A percentile compares a stretch with the other conserved stretches of the same genome.
Conservation (phyloP, 2,797 vertebrate genomes). For the Xiphophorus birchmanni region DNA sequence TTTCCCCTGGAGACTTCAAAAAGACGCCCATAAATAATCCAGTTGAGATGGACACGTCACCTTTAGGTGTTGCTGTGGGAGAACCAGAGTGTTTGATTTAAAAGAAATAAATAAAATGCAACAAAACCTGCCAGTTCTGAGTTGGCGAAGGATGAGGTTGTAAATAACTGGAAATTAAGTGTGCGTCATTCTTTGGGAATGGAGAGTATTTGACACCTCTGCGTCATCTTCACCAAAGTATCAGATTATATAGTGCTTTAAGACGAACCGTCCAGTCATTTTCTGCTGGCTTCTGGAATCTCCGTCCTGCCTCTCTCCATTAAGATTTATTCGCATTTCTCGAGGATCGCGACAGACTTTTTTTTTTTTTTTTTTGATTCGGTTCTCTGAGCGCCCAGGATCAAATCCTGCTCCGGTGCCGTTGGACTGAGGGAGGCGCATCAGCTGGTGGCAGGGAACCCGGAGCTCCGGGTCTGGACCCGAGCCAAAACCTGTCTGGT, state of each 20-base stretch:
- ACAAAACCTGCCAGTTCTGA: not conserved
- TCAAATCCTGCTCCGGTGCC: not conserved
- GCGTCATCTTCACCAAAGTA: slow-evolving; percentile 9
- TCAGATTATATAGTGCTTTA: not conserved
- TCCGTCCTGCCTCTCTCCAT: not conserved
- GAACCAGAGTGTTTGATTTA: slow-evolving; percentile 22
- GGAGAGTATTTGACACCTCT: slow-evolving; percentile 54
- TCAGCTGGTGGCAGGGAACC: slow-evolving; percentile 33
- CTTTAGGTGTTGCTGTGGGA: slow-evolving; percentile 66
- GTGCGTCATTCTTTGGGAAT: slow-evolving; percentile 42
- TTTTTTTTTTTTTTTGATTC: not conserved
- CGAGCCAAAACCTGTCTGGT: slow-evolving; percentile 75
- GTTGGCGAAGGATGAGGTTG: not conserved
- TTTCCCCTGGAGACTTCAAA: slow-evolving; percentile 72
- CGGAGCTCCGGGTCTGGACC: slow-evolving; percentile 70
- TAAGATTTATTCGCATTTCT: not conserved
- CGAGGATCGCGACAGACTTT: not conserved
- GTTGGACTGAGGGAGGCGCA: slow-evolving; percentile 43
- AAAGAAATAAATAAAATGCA: not conserved
- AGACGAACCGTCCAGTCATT: not conserved
- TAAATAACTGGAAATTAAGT: not conserved
- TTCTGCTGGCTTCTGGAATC: not conserved
- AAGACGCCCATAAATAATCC: slow-evolving; percentile 71
- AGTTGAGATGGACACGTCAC: slow-evolving; percentile 70
- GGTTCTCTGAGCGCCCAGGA: not conserved